Base-by-base conservation (phyloP, 2,797 vertebrate genomes). In the Melopsittacus undulatus region DNA sequence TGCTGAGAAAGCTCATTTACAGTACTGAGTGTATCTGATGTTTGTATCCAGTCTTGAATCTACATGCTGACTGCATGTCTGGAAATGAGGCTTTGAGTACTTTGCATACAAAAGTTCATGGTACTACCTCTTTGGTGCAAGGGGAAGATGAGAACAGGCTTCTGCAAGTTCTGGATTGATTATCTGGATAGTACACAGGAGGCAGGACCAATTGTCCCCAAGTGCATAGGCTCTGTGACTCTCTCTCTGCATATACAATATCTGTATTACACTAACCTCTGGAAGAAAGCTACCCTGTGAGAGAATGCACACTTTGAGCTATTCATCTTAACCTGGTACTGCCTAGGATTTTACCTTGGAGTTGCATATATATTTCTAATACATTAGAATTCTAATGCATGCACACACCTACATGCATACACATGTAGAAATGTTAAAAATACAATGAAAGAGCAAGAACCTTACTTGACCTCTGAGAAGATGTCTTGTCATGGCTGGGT, bases 381-480 rank as follows among this genome's bases (percentile, higher is more conserved):
- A 19, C 2, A 24, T 64, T 43, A 42, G 38, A 46, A 48, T 43
- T 86, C 29, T 56, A 68, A 36, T 68, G 22, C n/a, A 23, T 54
- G 7, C 43, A 54, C 6, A 2, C 36, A 76, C 24, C 24, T 79
- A 64, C 24, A 52, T 6, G 24, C 17, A 10, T 56, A 52, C 4
- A 24, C 2, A 3, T 5, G 5, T 36, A 32, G 48, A 87, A 56
- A 43, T 70, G n/a, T 30, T 70, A 61, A 89, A 89, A 82, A 59
- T 42, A 52, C 11, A 74, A 63, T 20, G 19, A 72, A 68, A 88
- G 3, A 46, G 46, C 54, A 91, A 81, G 68, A 84, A 93, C 32
- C 86, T 95, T 98, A 99, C 99, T 97, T 99, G 98, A 95, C 98
- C 98, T 98, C 98, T 97, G 86, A 99, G 98, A 72, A 99, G 98